These are phyloP conservation scores for Cryptocephalus primarius DNA, from an alignment of 2,888 invertebrate species.

Conservation along the genomic window DNA sequence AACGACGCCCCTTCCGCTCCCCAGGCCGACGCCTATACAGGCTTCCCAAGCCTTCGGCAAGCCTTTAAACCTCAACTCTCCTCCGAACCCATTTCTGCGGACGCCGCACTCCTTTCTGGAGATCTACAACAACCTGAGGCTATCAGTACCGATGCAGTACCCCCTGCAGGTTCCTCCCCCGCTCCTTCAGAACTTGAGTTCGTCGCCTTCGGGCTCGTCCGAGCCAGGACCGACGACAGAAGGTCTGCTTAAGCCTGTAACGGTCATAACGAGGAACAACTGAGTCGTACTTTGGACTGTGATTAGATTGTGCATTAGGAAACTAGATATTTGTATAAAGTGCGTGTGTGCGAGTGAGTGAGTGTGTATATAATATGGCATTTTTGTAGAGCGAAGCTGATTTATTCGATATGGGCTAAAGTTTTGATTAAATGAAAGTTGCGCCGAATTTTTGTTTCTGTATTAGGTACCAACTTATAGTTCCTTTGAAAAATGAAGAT, in stretches of 20 bases:
- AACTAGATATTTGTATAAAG: too few species aligned
- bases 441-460: too few species aligned
- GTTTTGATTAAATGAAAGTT: too few species aligned
- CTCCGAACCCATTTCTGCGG: constrained; percentile 14
- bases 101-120: constrained; percentile 21
- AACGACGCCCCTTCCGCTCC: constrained; percentile 22
- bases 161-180: constrained; percentile 22
- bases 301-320: not conserved
- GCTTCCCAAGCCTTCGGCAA: constrained; percentile 20
- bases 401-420: too few species aligned
- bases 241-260: constrained; percentile 35
- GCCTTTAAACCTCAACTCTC: not conserved
- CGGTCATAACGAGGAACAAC: constrained; percentile 29
- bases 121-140: constrained; percentile 25
- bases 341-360: too few species aligned
- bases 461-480: too few species aligned
- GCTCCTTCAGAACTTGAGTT: constrained; percentile 4
- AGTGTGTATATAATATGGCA: too few species aligned
- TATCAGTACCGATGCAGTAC: constrained; percentile 22
- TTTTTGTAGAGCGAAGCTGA: too few species aligned
- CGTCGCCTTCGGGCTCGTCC: constrained; percentile 13
- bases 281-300: constrained; percentile 2
- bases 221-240: constrained; percentile 15
- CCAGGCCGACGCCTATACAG: constrained; percentile 42
- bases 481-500: too few species aligned